phyloP scores from a whole-genome alignment of 2,797 vertebrate genomes.

The Sarcophilus harrisii region DNA sequence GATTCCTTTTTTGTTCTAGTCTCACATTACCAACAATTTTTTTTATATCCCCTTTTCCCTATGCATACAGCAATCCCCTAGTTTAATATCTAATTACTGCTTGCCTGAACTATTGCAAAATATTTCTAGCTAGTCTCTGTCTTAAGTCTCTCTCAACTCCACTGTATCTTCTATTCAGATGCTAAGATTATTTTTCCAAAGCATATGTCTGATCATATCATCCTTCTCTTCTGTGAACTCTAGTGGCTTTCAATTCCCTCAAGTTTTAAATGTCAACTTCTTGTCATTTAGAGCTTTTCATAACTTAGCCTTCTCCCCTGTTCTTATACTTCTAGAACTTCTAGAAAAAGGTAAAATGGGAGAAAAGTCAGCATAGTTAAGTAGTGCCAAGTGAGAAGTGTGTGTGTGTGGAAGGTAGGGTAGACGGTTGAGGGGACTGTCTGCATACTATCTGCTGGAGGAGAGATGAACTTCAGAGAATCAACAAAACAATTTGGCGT shows the following conservation, averaged over 20 bases:
- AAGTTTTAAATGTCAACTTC: not conserved
- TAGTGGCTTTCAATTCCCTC: not conserved
- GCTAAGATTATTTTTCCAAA: not conserved
- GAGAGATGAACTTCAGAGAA: not conserved
- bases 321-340: not conserved
- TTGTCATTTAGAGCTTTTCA: not conserved
- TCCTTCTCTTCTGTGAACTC: not conserved
- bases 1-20: not conserved
- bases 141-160: not conserved
- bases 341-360: not conserved
- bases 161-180: not conserved
- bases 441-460: not conserved
- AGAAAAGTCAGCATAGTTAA: not conserved
- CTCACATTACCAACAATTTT: not conserved
- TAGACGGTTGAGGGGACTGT: not conserved
- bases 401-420: too few relatives aligned
- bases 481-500: not conserved
- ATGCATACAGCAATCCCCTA: not conserved
- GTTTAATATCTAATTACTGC: not conserved
- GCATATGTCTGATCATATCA: not conserved
- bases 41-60: not conserved
- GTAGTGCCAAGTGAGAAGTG: not conserved
- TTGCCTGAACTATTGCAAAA: not conserved
- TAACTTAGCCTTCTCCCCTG: not conserved
- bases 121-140: not conserved